phyloP scores from a whole-genome alignment of 1,140 invertebrate genomes.

The Eriocheir sinensis region DNA sequence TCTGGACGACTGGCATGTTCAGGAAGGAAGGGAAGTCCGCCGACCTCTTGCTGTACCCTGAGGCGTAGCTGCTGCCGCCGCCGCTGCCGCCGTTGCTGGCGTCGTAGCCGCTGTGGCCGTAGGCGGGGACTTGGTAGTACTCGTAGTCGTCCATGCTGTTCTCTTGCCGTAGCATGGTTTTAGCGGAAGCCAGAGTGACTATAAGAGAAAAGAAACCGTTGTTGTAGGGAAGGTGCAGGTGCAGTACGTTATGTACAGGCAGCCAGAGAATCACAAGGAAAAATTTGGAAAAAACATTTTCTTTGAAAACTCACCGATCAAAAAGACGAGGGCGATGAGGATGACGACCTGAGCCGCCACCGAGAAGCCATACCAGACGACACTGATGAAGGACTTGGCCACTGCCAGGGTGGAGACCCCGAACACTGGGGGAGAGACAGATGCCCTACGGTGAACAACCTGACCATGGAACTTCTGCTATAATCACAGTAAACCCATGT shows the following conservation, averaged over 20 bases:
- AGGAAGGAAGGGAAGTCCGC: slow-evolving; percentile 56
- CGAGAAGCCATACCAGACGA: background rate
- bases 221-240: background rate
- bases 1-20: slow-evolving; percentile 62
- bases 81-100: background rate
- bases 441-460: no score
- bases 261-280: background rate
- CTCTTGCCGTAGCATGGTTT: no score
- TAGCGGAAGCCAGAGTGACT: slow-evolving; percentile 24
- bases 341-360: background rate
- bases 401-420: no score
- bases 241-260: background rate
- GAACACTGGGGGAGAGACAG: no score
- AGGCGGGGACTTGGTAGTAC: slow-evolving; percentile 40
- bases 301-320: background rate
- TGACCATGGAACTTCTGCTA: no score
- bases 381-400: background rate
- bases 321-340: background rate
- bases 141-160: slow-evolving; percentile 32
- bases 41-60: slow-evolving; percentile 59
- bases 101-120: background rate
- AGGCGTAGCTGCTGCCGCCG: slow-evolving; percentile 45
- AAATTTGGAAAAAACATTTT: no score
- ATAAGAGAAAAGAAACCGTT: background rate
- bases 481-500: no score